These are phyloP conservation scores for Neodiprion lecontei DNA, from an alignment of 1,140 invertebrate genomes.

Conservation along the genomic window DNA sequence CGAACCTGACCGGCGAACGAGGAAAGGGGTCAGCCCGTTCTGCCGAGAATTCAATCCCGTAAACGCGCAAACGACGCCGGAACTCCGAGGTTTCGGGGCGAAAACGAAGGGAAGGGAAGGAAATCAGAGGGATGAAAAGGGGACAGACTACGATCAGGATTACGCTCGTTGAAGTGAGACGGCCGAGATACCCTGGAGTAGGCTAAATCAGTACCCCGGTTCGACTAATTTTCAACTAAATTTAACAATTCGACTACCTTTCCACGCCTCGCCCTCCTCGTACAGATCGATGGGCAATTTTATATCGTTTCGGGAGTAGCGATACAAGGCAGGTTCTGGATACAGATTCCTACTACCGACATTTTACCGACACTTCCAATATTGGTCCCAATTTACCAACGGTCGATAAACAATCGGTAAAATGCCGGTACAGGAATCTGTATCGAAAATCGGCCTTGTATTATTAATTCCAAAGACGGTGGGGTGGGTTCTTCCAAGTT, in stretches of 20 bases:
- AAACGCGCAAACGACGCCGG: not conserved
- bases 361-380: no score
- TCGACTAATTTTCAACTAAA: constrained; percentile 3
- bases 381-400: no score
- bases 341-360: no score
- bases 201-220: not conserved
- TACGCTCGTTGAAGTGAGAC: not conserved
- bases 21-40: not conserved
- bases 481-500: no score
- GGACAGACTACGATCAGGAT: not conserved
- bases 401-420: no score
- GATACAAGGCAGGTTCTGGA: not conserved
- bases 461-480: no score
- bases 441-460: no score
- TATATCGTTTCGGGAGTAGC: not conserved
- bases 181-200: not conserved
- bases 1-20: not conserved
- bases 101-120: no score
- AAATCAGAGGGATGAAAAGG: not conserved
- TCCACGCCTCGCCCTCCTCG: no score
- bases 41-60: constrained; percentile 2
- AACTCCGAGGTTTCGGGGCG: no score
- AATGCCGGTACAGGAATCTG: no score
- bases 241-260: not conserved
- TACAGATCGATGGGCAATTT: no score